Evolutionary conservation across 1,140 invertebrate species (phyloP).

Genomic region (Drosophila simulans): DNA sequence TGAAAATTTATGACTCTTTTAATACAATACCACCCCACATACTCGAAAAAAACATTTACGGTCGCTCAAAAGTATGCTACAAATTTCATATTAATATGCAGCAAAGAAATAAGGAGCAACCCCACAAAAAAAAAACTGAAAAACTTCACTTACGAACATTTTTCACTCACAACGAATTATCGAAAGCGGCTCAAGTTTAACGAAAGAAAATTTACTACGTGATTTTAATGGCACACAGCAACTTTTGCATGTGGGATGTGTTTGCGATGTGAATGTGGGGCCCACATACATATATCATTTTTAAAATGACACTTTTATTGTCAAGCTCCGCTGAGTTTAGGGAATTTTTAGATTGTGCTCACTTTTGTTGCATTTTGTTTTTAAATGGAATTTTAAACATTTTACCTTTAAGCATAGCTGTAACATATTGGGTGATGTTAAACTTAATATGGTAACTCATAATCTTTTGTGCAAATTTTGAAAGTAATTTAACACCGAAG

Average conservation of each 20-base stretch:
- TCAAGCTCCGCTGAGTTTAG: conserved; percentile 25
- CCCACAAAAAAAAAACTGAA: conserved; percentile 32
- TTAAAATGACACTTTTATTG: conserved; percentile 74
- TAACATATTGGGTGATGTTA: no score
- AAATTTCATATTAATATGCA: conserved; percentile 78
- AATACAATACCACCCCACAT: conserved; percentile 52
- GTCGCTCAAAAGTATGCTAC: conserved; percentile 62
- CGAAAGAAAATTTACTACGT: conserved; percentile 67
- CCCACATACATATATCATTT: conserved; percentile 57
- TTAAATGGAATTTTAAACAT: no score
- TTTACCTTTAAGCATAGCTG: no score
- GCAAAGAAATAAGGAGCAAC: not conserved
- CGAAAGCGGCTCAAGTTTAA: conserved; percentile 59
- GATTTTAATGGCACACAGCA: conserved; percentile 47
- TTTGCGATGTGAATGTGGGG: not conserved
- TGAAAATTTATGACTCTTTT: conserved; percentile 70
- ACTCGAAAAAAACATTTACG: conserved; percentile 9
- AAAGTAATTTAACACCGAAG: not conserved
- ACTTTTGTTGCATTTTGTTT: conserved; percentile 11
- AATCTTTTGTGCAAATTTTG: not conserved
- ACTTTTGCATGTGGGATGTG: conserved; percentile 36
- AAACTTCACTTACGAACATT: conserved; percentile 47
- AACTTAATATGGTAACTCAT: no score
- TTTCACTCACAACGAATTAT: conserved; percentile 71
- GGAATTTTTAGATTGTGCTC: conserved; percentile 10